Conservation (phyloP, 2,797 vertebrate species). For the Podargus strigoides region DNA sequence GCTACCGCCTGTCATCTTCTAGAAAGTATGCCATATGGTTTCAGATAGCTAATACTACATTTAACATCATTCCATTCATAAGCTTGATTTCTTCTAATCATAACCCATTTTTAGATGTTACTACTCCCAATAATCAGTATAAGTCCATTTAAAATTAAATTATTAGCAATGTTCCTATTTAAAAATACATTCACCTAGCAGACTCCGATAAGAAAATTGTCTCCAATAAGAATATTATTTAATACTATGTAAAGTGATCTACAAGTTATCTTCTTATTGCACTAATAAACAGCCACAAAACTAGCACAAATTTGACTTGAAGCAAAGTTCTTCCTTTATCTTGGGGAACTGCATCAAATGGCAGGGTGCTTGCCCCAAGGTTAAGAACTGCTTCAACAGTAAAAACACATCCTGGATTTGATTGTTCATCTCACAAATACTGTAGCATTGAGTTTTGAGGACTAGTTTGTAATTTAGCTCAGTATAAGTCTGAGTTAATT, state of each 20-base stretch:
- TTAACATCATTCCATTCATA: neutral
- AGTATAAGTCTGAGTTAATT: neutral
- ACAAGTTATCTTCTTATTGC: neutral
- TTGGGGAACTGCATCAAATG: neutral
- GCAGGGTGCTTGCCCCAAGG: neutral
- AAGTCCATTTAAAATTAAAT: neutral
- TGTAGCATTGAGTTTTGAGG: neutral
- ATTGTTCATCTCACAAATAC: accelerated
- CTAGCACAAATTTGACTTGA: neutral
- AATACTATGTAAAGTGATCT: neutral
- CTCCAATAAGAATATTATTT: neutral
- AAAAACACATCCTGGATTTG: neutral
- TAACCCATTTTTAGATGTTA: neutral
- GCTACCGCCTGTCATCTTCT: conserved; percentile 25
- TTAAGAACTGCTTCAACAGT: neutral
- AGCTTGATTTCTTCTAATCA: neutral
- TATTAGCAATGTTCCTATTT: neutral
- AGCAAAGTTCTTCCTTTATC: neutral
- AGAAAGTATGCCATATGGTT: conserved; percentile 20
- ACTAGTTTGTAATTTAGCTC: neutral
- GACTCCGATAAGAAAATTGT: too few species aligned
- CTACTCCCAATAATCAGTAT: neutral
- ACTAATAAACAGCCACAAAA: neutral
- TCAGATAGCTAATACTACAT: neutral
- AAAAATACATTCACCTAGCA: neutral